Base-by-base conservation (phyloP, 2,888 invertebrate species). In the Tethea ocularis region DNA sequence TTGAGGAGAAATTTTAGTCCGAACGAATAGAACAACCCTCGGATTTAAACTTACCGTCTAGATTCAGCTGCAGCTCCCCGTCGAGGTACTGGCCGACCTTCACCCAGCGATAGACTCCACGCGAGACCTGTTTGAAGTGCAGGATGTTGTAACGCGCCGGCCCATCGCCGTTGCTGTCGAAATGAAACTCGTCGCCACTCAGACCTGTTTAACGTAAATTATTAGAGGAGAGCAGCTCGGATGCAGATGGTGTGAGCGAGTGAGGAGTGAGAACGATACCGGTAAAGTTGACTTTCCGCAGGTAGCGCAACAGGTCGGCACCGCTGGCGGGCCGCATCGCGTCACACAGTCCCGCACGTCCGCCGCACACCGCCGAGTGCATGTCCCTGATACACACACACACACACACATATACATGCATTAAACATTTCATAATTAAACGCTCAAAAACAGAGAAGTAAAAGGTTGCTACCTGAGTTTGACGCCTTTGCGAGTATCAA, bases 141-240 rank as follows among this genome's bases (percentile, higher is more conserved):
- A 98, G 96, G 74, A 99, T 98, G 83, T 98, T 97, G 93, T 99
- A 99, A 51, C 98, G 95, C 11, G 98, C 98, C 0, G 98, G 98
- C 0, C 98, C 98, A 83, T 99, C 99, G 1, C 98, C 98, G 74
- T 97, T 96, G 58, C 89, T 93, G 83, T 98, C 97, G 86, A 99
- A 99, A 69, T 95, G 96, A 86, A 99, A 98, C 77, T 96, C 94
- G 85, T 98, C 97, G 0, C 97, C 97, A 74, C 97, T 97, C 58
- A 98, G 91, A 68, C 98, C 98, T 98, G 81, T 1, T n/a, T 1
- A n/a, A n/a, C n/a, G n/a, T n/a, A n/a, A n/a, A n/a, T n/a, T n/a
- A n/a, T n/a, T n/a, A n/a, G n/a, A n/a, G n/a, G 29, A 29, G 2
- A 33, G 33, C 13, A 13, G 13, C 13, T 26, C 26, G 26, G 41